Evolutionary conservation across 1,140 invertebrate species (phyloP), one percentile per base, ranked within the genome.

Genomic region (Physella acuta): DNA sequence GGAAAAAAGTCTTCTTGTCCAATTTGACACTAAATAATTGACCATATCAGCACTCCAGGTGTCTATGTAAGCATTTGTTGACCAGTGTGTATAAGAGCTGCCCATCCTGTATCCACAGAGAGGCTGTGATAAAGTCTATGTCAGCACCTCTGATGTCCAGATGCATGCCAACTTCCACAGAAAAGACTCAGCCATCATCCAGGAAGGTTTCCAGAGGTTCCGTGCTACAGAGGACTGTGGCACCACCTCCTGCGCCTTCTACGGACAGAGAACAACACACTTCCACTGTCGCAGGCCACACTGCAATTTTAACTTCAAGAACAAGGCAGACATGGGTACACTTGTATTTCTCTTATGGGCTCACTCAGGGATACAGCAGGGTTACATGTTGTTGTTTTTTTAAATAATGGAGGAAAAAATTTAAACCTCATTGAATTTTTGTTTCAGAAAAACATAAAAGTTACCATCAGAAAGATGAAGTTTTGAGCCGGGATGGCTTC

Each of bases 161-260:
- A 99, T 99, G 96, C 97, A 99, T 84, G 95, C 95, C 2, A 98
- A 98, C 86, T 98, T 97, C 83, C 97, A 99, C 82, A 89, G 95
- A 56, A 98, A 99, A 85, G 95, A 98, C 84, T 95, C 94, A 0
- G 95, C 95, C 16, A 98, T 98, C 75, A 94, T 97, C 61, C 94
- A 97, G 79, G 95, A 99, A 85, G 96, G 95, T 14, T 97, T 95
- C 86, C 93, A 94, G 82, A 86, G 94, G 76, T 94, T 93, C 86
- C 86, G 94, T 24, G 94, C 94, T 0, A 95, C 93, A 0, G 95
- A 97, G 84, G 93, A 93, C 83, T 97, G 95, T 84, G 90, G 90
- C 0, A 91, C 92, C 2, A 88, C 90, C 0, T 89, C 92, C 76
- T 99, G 97, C 85, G 88, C 91, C 30, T 99, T 98, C 84, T 92